A percentile compares a stretch with the other conserved stretches of the same genome.
Conservation (phyloP, 1,140 invertebrate species). For the Leptinotarsa texana region DNA sequence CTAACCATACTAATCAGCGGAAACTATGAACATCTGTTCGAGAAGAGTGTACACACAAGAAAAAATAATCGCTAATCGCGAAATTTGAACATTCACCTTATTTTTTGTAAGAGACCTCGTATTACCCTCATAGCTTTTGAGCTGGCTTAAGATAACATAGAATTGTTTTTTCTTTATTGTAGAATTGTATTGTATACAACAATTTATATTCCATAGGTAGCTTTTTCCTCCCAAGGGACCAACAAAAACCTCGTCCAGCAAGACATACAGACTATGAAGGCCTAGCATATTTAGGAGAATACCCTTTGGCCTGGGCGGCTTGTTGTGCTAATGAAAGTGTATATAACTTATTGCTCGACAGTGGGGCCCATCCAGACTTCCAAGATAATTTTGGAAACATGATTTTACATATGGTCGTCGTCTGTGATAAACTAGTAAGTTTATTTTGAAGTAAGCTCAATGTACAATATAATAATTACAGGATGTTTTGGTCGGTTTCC, state of each 20-base stretch:
- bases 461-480: constrained; percentile 53
- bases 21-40: no score
- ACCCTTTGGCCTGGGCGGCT: constrained; percentile 94
- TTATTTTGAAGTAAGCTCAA: not conserved
- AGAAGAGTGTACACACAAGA: no score
- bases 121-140: no score
- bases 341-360: constrained; percentile 93
- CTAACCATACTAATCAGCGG: no score
- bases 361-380: constrained; percentile 88
- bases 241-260: constrained; percentile 74
- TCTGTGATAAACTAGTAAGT: constrained; percentile 89
- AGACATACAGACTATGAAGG: constrained; percentile 93
- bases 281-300: constrained; percentile 93
- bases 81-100: no score
- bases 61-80: no score
- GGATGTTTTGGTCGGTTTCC: constrained; percentile 60
- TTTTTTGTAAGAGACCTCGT: no score
- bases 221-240: constrained; percentile 90
- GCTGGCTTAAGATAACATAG: no score
- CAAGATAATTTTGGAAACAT: constrained; percentile 94
- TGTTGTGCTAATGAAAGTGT: constrained; percentile 95
- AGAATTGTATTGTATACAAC: no score
- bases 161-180: no score
- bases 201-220: constrained; percentile 62
- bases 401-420: constrained; percentile 97